These are phyloP conservation scores for Thunnus maccoyii DNA, from an alignment of 2,113 vertebrate genomes.

Conservation along the genomic window DNA sequence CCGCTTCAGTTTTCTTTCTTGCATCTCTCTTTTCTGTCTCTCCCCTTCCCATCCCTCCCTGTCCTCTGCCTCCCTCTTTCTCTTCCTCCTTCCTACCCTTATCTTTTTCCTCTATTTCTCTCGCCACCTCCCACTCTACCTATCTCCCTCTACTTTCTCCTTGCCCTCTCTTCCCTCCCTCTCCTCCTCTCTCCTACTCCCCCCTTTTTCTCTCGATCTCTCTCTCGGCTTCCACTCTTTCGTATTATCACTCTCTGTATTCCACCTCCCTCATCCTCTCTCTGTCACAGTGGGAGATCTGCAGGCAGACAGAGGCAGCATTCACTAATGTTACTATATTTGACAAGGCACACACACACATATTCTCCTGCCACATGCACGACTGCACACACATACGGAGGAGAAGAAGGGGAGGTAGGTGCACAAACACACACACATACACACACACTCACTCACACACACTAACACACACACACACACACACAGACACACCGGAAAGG, in stretches of 20 bases:
- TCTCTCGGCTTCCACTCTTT: conserved; percentile 51
- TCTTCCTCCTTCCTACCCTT: conserved; percentile 38
- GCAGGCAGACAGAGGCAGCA: conserved; percentile 79
- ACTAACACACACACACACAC: background rate
- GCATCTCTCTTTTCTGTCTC: conserved; percentile 15
- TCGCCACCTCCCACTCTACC: conserved; percentile 8
- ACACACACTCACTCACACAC: background rate
- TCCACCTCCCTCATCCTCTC: conserved; percentile 75
- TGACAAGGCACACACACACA: conserved; percentile 74
- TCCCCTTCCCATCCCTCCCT: conserved; percentile 12
- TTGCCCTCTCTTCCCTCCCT: conserved; percentile 5
- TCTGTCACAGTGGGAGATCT: conserved; percentile 78
- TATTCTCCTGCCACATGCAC: conserved; percentile 72
- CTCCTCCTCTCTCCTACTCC: conserved; percentile 25
- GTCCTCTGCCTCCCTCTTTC: conserved; percentile 37
- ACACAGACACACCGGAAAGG: conserved; percentile 33
- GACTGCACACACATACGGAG: conserved; percentile 74
- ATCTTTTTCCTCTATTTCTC: conserved; percentile 20
- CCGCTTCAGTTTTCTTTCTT: conserved; percentile 32
- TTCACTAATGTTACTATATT: conserved; percentile 86
- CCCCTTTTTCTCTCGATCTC: conserved; percentile 24
- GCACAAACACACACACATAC: conserved; percentile 31
- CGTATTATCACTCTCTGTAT: conserved; percentile 65
- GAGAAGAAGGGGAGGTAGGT: conserved; percentile 41
- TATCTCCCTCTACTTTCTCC: conserved; percentile 34